A percentile compares a stretch with the other conserved stretches of the same genome.
phyloP scores from a whole-genome alignment of 2,797 vertebrate genomes.

The Brachyalestes nurse region DNA sequence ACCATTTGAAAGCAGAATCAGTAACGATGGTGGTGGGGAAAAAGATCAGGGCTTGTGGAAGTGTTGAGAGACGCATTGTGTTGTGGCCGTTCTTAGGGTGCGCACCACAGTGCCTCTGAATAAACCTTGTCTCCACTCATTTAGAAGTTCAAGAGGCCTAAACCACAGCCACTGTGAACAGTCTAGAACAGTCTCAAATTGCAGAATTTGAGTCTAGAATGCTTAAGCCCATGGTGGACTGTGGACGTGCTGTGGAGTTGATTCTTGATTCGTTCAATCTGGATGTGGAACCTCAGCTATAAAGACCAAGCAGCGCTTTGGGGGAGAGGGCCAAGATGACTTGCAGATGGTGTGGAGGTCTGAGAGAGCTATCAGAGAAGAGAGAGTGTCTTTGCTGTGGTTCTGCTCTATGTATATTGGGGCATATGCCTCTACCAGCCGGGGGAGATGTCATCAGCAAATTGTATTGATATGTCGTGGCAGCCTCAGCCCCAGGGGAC shows the following conservation, averaged over 20 bases:
- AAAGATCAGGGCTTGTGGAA: constrained; percentile 11
- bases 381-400: constrained; percentile 49
- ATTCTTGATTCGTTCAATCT: constrained; percentile 45
- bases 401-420: constrained; percentile 41
- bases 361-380: constrained; percentile 46
- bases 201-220: constrained; percentile 27
- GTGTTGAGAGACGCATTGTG: constrained; percentile 28
- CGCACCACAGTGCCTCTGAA: constrained; percentile 1
- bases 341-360: constrained; percentile 60
- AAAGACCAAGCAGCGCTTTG: constrained; percentile 34
- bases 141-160: not conserved
- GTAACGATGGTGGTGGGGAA: constrained; percentile 27
- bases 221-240: not conserved
- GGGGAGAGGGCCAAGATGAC: constrained; percentile 49
- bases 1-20: constrained; percentile 37
- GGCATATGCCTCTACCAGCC: constrained; percentile 54
- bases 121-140: constrained; percentile 1
- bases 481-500: constrained; percentile 45
- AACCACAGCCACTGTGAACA: constrained; percentile 11
- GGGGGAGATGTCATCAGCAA: constrained; percentile 43
- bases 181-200: constrained; percentile 12
- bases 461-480: constrained; percentile 54
- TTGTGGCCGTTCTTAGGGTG: constrained; percentile 10
- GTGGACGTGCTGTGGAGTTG: constrained; percentile 4
- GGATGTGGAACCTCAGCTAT: constrained; percentile 27